Evolutionary conservation across 2,888 invertebrate species (phyloP), one percentile per base, ranked within the genome.

Genomic region (Acanthoscelides obtectus): DNA sequence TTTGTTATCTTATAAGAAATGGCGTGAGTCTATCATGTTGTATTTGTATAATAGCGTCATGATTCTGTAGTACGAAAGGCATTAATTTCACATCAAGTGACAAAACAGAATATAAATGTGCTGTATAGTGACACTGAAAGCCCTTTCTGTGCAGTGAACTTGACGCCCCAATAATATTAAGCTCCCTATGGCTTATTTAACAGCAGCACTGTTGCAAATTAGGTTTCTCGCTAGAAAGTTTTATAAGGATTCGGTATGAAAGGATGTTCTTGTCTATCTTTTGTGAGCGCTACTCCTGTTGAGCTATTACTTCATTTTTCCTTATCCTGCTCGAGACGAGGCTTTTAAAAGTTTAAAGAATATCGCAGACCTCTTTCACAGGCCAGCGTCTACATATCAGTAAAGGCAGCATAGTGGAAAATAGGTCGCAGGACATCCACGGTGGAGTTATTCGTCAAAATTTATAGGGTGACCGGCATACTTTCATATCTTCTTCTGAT

Each of bases 341-440:
- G 3, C 45, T 45, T 45, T 45, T 45, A 45, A 45, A 45, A 45
- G 45, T 45, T 3, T 45, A 45, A 45, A 45, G 45, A 45, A 45
- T 45, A 12, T 45, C 45, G 12, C 45, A 45, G 45, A 12, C 17
- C 45, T 45, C 45, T 45, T 45, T 12, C 45, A 12, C n/a, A n/a
- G n/a, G n/a, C n/a, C 19, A 20, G 68, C 45, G 68, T 71, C 71
- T 68, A 71, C 68, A 68, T 64, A 70, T 45, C 45, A 45, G 1
- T 45, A 12, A 12, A 45, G 45, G 45, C 45, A 45, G 12, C 17
- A 45, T 45, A 45, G 12, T 45, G 45, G 45, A 45, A 45, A 45
- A 45, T 45, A 45, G 45, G 45, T 45, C 45, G 45, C 45, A 6
- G 17, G 45, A 45, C 45, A 45, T 45, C 45, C 45, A 17, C 17